phyloP scores from a whole-genome alignment of 1,140 invertebrate species.

The Matsumurasca onukii region DNA sequence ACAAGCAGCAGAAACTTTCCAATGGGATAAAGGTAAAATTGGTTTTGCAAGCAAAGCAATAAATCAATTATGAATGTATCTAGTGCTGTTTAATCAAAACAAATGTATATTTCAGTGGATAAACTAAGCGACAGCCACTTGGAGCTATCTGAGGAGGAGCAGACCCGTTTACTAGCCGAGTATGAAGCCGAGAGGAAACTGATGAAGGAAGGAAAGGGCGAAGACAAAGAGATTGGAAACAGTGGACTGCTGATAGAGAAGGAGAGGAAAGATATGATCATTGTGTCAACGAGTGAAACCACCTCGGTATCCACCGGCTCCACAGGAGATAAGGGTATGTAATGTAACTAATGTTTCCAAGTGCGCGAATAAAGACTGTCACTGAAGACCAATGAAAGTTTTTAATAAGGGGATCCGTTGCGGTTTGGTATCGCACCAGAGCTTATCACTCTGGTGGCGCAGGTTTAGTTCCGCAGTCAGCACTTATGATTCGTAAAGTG shows the following conservation, averaged over 20 bases:
- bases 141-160: constrained; percentile 43
- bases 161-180: constrained; percentile 39
- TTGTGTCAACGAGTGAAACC: constrained; percentile 24
- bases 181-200: constrained; percentile 41
- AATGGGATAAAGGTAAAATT: constrained; percentile 42
- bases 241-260: constrained; percentile 19
- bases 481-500: too few species aligned
- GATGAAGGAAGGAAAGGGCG: constrained; percentile 19
- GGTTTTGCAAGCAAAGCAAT: too few species aligned
- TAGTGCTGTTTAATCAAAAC: neutral
- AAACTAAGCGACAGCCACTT: constrained; percentile 33
- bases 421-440: too few species aligned
- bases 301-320: constrained; percentile 26
- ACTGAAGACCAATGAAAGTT: neutral
- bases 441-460: too few species aligned
- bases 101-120: constrained; percentile 30
- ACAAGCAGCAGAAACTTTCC: constrained; percentile 37
- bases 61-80: neutral
- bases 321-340: constrained; percentile 33
- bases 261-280: constrained; percentile 35
- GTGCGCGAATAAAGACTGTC: neutral
- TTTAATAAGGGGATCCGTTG: neutral
- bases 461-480: too few species aligned
- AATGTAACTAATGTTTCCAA: too few species aligned
- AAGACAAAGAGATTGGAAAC: constrained; percentile 28